Base-by-base conservation (phyloP, 1,140 invertebrate genomes). In the Hermatobates lingyangjiaoensis region DNA sequence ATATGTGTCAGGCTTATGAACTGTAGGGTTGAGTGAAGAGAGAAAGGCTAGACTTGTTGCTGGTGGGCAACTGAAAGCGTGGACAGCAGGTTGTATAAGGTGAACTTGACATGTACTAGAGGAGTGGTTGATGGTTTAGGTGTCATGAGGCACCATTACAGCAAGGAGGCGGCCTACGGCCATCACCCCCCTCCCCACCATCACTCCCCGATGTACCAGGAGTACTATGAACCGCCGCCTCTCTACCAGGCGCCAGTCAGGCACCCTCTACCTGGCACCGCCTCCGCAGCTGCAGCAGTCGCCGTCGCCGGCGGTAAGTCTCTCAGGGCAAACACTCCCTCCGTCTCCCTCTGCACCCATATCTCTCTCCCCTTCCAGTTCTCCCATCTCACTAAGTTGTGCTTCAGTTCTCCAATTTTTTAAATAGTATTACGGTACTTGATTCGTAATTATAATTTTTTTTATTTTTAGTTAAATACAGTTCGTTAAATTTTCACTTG, bases 201-300 rank as follows among this genome's bases (percentile, higher is more conserved):
- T 51, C 59, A 56, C 45, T 58, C 54, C 48, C 69, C 71, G 67
- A 65, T 72, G 65, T 72, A 73, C 64, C 67, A 62, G 65, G 60
- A 66, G 62, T 60, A 63, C 62, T 57, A 61, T 60, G 56, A 64
- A 66, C 53, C 64, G 66, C 63, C 68, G 68, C 62, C 66, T 64
- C 62, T 69, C 68, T 66, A 26, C 23, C 45, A 23, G 27, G 45
- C 23, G 45, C 24, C 27, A 47, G 23, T 26, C 45, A 14, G 45
- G 27, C 7, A 26, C 23, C 45, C 27, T 26, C 45, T 26, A 26
- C 15, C 45, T 26, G 21, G 23, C 24, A 23, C 45, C 15, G 7
- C 5, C 45, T 23, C 23, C 23, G 24, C 24, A 47, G 45, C 27
- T 21, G 24, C 45, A 23, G 5, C 14, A 5, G 14, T 12, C 21